Base-by-base conservation (phyloP, 1,140 invertebrate genomes). In the Caenorhabditis tropicalis region DNA sequence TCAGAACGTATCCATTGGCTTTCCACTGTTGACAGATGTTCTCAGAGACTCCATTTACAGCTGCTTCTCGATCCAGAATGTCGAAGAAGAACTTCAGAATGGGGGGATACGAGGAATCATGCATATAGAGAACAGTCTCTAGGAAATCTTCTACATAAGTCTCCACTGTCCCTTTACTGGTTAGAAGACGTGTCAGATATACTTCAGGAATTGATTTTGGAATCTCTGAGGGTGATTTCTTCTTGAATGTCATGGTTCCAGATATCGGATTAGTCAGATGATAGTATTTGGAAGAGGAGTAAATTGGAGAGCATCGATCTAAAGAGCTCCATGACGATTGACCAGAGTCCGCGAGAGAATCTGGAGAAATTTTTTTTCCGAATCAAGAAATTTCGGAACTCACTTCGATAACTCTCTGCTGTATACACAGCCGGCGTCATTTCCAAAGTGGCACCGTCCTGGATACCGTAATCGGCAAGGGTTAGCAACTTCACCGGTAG, bases 81-180 rank as follows among this genome's bases (percentile, higher is more conserved):
- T 98, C 96, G 91, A 97, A 97, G 9, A 98, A 91, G 96, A 96
- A 98, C 91, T 98, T 98, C 0, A 98, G 94, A 51, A 96, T 95
- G 21, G 95, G 95, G 0, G 96, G 96, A 48, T 97, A 91, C n/a
- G 94, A 94, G 87, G 53, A 79, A 39, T 80, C 88, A 83, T 81
- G 48, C 49, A 81, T 60, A 49, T 88, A 88, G 9, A 88, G 43
- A 21, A 87, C 83, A 6, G 87, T 29, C 39, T 90, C 89, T 21
- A 90, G 87, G 91, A 98, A 97, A 91, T 97, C 96, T 90, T 97
- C 96, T 15, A 98, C 95, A 92, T 97, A 98, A 91, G 98, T 97
- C 91, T 98, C 96, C 70, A 98, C 95, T 9, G 96, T 98, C 24
- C 96, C 96, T 92, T 92, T 88, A 56, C 88, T 97, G 31, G 96